Percentiles rank a stretch among this genome's conserved stretches.
phyloP scores from a whole-genome alignment of 2,113 vertebrate genomes.

The Rhipidura dahli region DNA sequence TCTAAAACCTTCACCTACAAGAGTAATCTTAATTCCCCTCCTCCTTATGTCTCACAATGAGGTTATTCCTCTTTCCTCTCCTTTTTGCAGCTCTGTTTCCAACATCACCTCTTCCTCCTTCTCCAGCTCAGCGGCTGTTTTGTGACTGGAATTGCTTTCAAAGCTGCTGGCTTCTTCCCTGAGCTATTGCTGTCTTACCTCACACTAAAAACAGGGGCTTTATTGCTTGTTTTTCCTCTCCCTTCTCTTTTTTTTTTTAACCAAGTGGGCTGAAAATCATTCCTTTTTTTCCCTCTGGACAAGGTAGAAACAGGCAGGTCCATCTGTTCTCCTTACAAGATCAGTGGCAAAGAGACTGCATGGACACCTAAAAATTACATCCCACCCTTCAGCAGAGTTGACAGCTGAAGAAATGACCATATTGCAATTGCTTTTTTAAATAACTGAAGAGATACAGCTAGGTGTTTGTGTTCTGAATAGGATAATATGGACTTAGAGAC shows the following conservation, averaged over 20 bases:
- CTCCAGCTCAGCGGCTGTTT: neutral
- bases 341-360: neutral
- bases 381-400: conserved; percentile 25
- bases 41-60: neutral
- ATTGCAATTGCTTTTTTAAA: conserved; percentile 19
- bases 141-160: neutral
- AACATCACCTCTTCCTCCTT: neutral
- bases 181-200: neutral
- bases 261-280: neutral
- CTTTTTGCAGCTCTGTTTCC: neutral
- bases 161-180: neutral
- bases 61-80: neutral
- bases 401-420: conserved; percentile 28
- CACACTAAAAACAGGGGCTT: neutral
- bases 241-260: neutral
- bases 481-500: neutral
- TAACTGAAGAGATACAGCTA: neutral
- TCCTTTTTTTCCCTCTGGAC: conserved; percentile 14
- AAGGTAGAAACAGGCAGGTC: conserved; percentile 21
- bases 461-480: neutral
- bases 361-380: conserved; percentile 26
- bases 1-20: neutral
- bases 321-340: conserved; percentile 33
- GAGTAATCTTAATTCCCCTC: neutral
- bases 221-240: neutral